These are phyloP conservation scores for Meteorus cinctellus DNA, from an alignment of 2,888 invertebrate species.

Conservation along the genomic window DNA sequence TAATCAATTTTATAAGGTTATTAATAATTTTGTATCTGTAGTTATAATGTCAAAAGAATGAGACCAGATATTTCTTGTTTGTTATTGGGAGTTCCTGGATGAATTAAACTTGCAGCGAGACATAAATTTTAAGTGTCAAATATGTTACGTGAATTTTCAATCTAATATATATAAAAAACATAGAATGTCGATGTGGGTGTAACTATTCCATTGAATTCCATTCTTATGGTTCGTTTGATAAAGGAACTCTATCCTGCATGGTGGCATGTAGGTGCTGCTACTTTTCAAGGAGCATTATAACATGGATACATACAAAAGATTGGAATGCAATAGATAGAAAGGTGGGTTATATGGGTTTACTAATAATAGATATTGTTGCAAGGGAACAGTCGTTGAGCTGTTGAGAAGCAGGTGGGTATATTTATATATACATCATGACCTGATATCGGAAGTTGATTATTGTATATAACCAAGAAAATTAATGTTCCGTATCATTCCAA, in stretches of 20 bases:
- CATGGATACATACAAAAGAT: neutral
- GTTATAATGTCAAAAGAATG: no score
- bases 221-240: slow-evolving; percentile 3
- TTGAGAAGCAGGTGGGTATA: slow-evolving; percentile 48
- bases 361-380: slow-evolving; percentile 36
- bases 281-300: neutral
- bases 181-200: slow-evolving; percentile 4
- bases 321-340: slow-evolving; percentile 35
- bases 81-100: no score
- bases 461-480: slow-evolving; percentile 11
- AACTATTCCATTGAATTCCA: slow-evolving; percentile 18
- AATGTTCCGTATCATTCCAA: slow-evolving; percentile 11
- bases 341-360: slow-evolving; percentile 30
- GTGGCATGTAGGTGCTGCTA: slow-evolving; percentile 8
- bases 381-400: neutral
- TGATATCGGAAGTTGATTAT: slow-evolving; percentile 31
- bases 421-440: slow-evolving; percentile 37
- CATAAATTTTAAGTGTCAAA: no score
- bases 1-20: no score
- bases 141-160: no score
- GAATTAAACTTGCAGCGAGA: no score
- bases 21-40: no score
- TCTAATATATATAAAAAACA: neutral
- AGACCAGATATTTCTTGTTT: no score
- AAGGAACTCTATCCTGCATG: neutral